Evolutionary conservation across 2,113 vertebrate genomes (phyloP), one percentile per base, ranked within the genome.

Genomic region (Cacatua alba): DNA sequence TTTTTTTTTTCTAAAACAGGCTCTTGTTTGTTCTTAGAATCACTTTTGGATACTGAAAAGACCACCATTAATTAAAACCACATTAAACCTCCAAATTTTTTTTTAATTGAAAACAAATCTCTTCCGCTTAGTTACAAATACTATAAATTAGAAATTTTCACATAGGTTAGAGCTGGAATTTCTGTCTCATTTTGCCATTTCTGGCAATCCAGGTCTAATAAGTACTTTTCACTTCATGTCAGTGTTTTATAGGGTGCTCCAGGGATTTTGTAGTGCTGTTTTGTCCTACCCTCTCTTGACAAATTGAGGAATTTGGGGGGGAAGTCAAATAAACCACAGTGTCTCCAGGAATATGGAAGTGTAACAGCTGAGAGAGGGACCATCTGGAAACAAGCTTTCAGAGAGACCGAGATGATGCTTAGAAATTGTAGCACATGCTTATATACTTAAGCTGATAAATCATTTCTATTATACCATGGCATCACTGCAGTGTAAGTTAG

Each of bases 381-480:
- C 7, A 21, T 11, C 18, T 23, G 15, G 52, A 76, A 65, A 35
- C 7, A 10, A 15, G 13, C 20, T 65, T 77, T 31, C 41, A 29
- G 41, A 80, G 4, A 64, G 17, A 48, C 35, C 0, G 0, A 51
- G 46, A 1, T 20, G 39, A n/a, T 2, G 3, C 26, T 55, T 25
- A 17, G 25, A 17, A 29, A 23, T 28, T 20, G 25, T 23, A 62
- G 43, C 46, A 72, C 20, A 29, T 3, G 3, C 13, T 11, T 33
- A 26, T 19, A 37, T 7, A 24, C 31, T 51, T 24, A 26, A 53
- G 17, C 2, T 21, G 35, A n/a, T 11, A 18, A 26, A 55, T 13
- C 15, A 28, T 17, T 55, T 46, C 11, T 12, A 31, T 20, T 53
- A 9, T 23, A 57, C 18, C 13, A 26, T 0, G 0, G 13, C 24